These are phyloP conservation scores for Hapalemur alaotrensis DNA, from an alignment of 2,797 vertebrate genomes.

Conservation along the genomic window DNA sequence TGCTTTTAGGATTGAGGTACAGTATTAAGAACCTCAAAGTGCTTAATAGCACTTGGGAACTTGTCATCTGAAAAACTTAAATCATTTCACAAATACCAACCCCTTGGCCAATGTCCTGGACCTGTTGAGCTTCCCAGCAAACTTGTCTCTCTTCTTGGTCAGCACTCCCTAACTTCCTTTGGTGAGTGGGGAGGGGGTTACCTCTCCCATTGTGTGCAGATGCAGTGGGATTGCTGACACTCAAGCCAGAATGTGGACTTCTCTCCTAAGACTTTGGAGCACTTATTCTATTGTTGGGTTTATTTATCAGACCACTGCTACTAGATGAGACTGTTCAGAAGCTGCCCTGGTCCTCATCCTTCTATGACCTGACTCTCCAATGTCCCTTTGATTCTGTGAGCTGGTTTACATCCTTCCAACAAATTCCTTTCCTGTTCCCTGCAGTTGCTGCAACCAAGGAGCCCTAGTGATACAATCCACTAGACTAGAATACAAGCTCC, in stretches of 20 bases:
- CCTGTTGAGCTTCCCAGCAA: not conserved
- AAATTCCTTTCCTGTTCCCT: not conserved
- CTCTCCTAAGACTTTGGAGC: not conserved
- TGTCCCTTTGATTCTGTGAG: not conserved
- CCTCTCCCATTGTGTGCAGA: not conserved
- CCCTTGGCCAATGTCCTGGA: not conserved
- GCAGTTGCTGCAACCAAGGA: not conserved
- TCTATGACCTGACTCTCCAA: not conserved
- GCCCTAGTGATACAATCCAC: not conserved
- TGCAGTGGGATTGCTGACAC: not conserved
- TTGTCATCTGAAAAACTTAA: constrained; percentile 3
- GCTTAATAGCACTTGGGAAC: not conserved
- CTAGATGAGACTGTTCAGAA: not conserved
- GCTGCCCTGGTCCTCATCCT: not conserved
- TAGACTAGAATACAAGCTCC: not conserved
- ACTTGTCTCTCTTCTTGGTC: not conserved
- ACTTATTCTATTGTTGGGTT: not conserved
- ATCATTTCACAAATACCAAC: not conserved
- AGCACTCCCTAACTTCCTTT: not conserved
- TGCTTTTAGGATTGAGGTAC: constrained; percentile 37
- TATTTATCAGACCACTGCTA: not conserved
- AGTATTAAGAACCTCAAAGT: constrained; percentile 31
- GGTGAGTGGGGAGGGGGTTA: not conserved
- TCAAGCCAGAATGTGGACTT: not conserved
- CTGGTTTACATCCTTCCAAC: not conserved